Evolutionary conservation across 2,113 vertebrate species (phyloP).

Genomic region (Zootoca vivipara): DNA sequence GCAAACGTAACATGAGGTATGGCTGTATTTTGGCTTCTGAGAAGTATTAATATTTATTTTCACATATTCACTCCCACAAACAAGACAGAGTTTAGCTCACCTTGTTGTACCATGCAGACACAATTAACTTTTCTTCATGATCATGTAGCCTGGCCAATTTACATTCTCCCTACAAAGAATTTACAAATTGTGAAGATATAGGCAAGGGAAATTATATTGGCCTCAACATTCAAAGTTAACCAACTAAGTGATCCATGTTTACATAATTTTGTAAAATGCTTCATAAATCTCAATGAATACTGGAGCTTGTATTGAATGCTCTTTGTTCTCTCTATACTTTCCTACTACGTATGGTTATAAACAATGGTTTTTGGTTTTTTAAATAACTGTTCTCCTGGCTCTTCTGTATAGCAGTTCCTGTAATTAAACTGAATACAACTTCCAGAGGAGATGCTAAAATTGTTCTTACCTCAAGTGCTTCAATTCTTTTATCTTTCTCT

Average conservation of each 20-base stretch:
- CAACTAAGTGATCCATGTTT: not conserved
- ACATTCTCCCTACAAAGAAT: conserved; percentile 82
- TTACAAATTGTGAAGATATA: not conserved
- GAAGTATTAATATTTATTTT: not conserved
- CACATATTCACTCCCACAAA: not conserved
- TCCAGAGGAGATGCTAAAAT: not conserved
- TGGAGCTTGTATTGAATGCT: not conserved
- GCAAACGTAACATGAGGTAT: too few species aligned
- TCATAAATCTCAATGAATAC: not conserved
- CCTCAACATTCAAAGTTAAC: not conserved
- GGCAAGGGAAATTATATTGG: not conserved
- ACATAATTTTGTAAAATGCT: not conserved
- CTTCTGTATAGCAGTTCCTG: not conserved
- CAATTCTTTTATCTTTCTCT: conserved; percentile 91
- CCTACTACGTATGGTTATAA: not conserved
- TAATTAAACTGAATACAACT: not conserved
- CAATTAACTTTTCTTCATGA: conserved; percentile 94
- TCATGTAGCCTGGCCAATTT: conserved; percentile 91
- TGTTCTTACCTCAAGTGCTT: conserved; percentile 85
- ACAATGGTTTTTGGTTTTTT: not conserved
- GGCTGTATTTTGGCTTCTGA: not conserved
- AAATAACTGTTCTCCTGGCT: not conserved
- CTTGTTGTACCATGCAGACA: conserved; percentile 98
- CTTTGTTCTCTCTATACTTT: not conserved
- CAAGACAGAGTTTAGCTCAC: conserved; percentile 68